Evolutionary conservation across 2,888 invertebrate species (phyloP).

Genomic region (Dysmachus trigonus): DNA sequence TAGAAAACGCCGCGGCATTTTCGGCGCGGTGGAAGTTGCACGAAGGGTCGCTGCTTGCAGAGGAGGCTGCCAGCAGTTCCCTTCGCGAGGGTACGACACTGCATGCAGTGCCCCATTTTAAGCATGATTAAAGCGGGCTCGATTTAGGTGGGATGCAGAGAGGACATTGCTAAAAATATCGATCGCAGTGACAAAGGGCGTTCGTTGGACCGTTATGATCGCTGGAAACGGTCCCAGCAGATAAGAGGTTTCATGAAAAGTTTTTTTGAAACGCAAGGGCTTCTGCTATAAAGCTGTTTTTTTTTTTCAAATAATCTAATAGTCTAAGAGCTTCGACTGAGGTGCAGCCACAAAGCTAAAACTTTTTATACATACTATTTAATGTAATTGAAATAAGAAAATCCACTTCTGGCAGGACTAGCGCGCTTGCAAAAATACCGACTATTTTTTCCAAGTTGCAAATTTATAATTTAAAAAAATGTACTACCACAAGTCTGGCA

Average conservation of each 20-base stretch:
- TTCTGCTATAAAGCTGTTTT: background rate
- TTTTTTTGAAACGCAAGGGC: background rate
- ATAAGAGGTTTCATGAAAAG: background rate
- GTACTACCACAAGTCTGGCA: no score
- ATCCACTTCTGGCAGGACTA: no score
- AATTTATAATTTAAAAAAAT: no score
- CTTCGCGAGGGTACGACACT: background rate
- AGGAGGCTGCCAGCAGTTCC: background rate
- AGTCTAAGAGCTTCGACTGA: no score
- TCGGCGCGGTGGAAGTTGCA: background rate
- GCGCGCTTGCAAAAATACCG: no score
- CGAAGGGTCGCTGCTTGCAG: background rate
- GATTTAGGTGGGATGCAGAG: background rate
- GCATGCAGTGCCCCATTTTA: background rate
- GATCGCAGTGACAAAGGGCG: background rate
- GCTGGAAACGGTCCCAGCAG: background rate
- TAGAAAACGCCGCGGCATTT: background rate
- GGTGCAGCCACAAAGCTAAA: no score
- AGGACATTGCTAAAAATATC: background rate
- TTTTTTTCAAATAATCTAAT: no score
- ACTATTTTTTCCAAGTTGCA: no score
- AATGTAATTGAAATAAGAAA: no score
- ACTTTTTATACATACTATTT: no score
- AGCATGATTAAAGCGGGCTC: background rate
- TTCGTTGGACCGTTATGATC: background rate